Evolutionary conservation across 1,140 invertebrate genomes (phyloP).

Genomic region (Kradibia gibbosae): DNA sequence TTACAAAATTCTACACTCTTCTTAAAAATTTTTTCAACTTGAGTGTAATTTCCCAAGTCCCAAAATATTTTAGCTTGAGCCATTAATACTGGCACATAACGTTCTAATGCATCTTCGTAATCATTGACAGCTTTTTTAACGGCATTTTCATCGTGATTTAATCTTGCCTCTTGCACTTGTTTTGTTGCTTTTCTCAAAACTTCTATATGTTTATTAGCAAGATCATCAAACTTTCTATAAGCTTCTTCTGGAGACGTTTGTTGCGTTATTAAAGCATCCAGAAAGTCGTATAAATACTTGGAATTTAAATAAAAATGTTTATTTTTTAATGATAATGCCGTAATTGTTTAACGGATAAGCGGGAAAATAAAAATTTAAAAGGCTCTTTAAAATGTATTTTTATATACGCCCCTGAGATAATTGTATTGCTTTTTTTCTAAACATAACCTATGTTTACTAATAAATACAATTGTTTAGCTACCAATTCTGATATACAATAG

Average conservation of each 20-base stretch:
- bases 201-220: slow-evolving; percentile 93
- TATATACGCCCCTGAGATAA: slow-evolving; percentile 2
- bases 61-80: slow-evolving; percentile 99
- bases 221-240: slow-evolving; percentile 96
- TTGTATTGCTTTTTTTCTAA: not conserved
- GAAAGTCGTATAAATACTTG: slow-evolving; percentile 89
- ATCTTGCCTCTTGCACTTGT: slow-evolving; percentile 91
- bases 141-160: slow-evolving; percentile 89
- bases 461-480: not conserved
- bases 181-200: slow-evolving; percentile 93
- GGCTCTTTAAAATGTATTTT: too few relatives aligned
- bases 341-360: not conserved
- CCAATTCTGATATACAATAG: not conserved
- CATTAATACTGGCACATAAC: slow-evolving; percentile 96
- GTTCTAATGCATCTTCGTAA: slow-evolving; percentile 93
- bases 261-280: slow-evolving; percentile 96
- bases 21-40: slow-evolving; percentile 95
- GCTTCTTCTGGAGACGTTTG: slow-evolving; percentile 98
- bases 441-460: slow-evolving; percentile 44
- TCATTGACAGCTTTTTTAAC: slow-evolving; percentile 93
- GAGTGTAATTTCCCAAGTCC: slow-evolving; percentile 96
- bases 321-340: not conserved
- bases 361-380: too few relatives aligned
- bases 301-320: not conserved
- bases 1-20: slow-evolving; percentile 99